phyloP scores from a whole-genome alignment of 2,888 invertebrate species.

The Calephelis perditalis region DNA sequence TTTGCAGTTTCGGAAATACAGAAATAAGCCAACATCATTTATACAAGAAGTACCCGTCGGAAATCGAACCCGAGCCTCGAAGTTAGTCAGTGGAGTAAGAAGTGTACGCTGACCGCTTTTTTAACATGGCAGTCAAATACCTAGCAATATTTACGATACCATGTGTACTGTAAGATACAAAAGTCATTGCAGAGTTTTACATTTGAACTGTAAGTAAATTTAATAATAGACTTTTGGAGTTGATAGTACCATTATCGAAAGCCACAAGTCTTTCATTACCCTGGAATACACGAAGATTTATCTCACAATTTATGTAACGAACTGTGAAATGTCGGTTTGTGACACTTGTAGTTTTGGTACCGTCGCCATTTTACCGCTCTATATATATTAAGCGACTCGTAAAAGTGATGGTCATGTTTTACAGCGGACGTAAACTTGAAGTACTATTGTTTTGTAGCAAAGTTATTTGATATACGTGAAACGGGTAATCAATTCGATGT shows the following conservation, averaged over 20 bases:
- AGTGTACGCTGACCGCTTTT: no score
- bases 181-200: no score
- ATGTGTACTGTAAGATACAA: no score
- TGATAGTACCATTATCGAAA: conserved; percentile 2
- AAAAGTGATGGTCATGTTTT: conserved; percentile 62
- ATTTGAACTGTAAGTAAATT: no score
- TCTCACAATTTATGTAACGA: conserved; percentile 61
- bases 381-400: conserved; percentile 70
- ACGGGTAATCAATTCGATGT: conserved; percentile 11
- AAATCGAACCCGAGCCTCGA: no score
- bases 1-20: neutral
- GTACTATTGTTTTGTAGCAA: conserved; percentile 46
- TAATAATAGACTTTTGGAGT: no score
- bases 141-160: no score
- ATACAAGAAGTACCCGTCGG: neutral
- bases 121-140: no score
- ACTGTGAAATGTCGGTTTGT: conserved; percentile 56
- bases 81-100: no score
- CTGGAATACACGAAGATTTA: conserved; percentile 37
- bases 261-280: conserved; percentile 16
- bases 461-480: conserved; percentile 32
- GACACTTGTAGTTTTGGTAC: conserved; percentile 49
- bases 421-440: conserved; percentile 57
- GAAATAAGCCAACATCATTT: neutral
- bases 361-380: conserved; percentile 54